Evolutionary conservation across 1,140 invertebrate genomes (phyloP).

Genomic region (Vanessa atalanta): DNA sequence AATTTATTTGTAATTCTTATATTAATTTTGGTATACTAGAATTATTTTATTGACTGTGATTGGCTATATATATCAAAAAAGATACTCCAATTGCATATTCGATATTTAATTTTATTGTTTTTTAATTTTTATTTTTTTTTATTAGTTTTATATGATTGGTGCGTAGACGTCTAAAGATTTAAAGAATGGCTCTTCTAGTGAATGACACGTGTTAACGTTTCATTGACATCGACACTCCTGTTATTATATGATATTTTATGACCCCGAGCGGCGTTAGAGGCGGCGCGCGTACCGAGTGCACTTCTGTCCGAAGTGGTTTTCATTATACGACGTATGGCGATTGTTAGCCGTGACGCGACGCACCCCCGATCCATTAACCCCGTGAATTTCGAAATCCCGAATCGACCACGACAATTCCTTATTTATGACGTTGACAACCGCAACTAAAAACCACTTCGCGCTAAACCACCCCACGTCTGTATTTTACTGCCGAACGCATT

Average conservation of each 20-base stretch:
- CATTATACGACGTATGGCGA: slow-evolving; percentile 72
- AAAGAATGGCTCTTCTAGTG: slow-evolving; percentile 10
- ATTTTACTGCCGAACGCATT: slow-evolving; percentile 62
- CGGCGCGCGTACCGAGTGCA: slow-evolving; percentile 60
- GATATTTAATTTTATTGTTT: too few species aligned
- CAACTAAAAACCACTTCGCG: slow-evolving; percentile 55
- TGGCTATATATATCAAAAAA: too few species aligned
- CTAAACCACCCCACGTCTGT: slow-evolving; percentile 53
- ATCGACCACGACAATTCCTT: slow-evolving; percentile 69
- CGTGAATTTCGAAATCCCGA: slow-evolving; percentile 67
- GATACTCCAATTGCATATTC: too few species aligned
- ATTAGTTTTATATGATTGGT: too few species aligned
- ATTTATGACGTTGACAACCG: slow-evolving; percentile 74
- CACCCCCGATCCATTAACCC: slow-evolving; percentile 64
- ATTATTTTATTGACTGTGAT: neutral
- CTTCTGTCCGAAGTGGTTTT: slow-evolving; percentile 66
- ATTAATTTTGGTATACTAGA: neutral
- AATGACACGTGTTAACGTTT: slow-evolving; percentile 9
- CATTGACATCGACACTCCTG: slow-evolving; percentile 47
- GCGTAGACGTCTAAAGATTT: too few species aligned
- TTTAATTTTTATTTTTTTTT: too few species aligned
- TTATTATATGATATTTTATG: slow-evolving; percentile 59
- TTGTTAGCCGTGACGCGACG: slow-evolving; percentile 72
- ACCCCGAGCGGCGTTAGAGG: slow-evolving; percentile 52
- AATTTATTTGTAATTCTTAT: neutral